Conservation (phyloP, 1,140 invertebrate genomes). For the Bicyclus anynana region DNA sequence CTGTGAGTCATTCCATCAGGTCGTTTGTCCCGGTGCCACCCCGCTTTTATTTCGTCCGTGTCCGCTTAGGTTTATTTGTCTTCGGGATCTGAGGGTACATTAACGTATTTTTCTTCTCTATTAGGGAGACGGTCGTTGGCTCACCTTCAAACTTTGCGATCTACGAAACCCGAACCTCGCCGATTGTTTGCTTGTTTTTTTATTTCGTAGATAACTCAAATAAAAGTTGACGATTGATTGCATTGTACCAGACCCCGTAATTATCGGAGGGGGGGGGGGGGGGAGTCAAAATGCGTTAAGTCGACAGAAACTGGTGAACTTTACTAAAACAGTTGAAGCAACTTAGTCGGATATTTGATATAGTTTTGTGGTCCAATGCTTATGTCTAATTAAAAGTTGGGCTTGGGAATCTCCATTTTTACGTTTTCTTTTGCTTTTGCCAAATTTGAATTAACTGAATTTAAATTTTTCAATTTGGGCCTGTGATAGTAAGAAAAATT, state of each 20-base stretch:
- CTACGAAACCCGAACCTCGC: conserved; percentile 52
- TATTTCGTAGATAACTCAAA: conserved; percentile 68
- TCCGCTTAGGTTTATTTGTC: conserved; percentile 71
- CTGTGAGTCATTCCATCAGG: conserved; percentile 42
- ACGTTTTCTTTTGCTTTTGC: too few relatives aligned
- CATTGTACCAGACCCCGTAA: conserved; percentile 55
- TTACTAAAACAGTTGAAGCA: conserved; percentile 9
- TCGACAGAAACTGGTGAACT: conserved; percentile 16
- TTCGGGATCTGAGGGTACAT: conserved; percentile 73
- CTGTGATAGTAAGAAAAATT: too few relatives aligned
- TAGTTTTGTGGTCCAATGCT: conserved; percentile 6
- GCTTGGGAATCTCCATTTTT: too few relatives aligned
- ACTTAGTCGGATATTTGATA: conserved; percentile 13
- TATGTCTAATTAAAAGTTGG: conserved; percentile 5
- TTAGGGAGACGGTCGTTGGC: conserved; percentile 68
- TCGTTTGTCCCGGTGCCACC: conserved; percentile 63
- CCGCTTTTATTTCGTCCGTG: conserved; percentile 68
- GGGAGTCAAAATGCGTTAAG: conserved; percentile 46
- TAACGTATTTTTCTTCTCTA: conserved; percentile 77
- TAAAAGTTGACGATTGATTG: conserved; percentile 75
- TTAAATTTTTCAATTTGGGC: too few relatives aligned
- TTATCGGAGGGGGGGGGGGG: conserved; percentile 44
- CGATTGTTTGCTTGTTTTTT: conserved; percentile 69
- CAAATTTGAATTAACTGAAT: too few relatives aligned
- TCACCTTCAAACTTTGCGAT: conserved; percentile 71